These are phyloP conservation scores for Aphelocoma coerulescens DNA, from an alignment of 2,113 vertebrate species.

Conservation along the genomic window DNA sequence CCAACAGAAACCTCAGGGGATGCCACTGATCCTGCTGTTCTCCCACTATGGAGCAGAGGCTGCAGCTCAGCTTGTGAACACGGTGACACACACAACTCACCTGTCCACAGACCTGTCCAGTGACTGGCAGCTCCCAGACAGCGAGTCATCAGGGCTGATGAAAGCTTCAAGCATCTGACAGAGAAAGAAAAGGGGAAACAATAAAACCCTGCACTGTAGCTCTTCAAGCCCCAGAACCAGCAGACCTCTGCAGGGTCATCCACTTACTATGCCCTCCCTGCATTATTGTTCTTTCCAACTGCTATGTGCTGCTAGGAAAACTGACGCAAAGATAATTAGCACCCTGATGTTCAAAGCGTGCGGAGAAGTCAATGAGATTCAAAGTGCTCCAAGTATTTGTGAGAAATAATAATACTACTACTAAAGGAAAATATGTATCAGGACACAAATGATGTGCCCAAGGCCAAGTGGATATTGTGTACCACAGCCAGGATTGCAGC, in stretches of 20 bases:
- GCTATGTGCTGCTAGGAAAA: neutral
- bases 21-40: neutral
- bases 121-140: conserved; percentile 88
- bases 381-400: neutral
- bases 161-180: conserved; percentile 85
- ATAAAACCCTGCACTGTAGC: neutral
- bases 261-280: neutral
- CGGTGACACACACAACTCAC: conserved; percentile 43
- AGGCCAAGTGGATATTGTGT: neutral
- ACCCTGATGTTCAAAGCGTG: neutral
- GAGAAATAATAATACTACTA: neutral
- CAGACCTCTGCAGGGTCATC: neutral
- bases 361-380: neutral
- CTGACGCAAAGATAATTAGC: neutral
- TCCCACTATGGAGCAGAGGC: rapidly evolving
- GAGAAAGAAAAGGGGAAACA: neutral
- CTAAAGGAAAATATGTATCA: neutral
- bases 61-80: neutral
- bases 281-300: neutral
- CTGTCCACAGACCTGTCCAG: conserved; percentile 83
- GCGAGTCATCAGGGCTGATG: conserved; percentile 81
- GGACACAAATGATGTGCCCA: neutral
- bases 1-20: neutral
- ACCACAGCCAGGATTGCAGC: neutral
- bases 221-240: neutral